These are phyloP conservation scores for Temnothorax nylanderi DNA, from an alignment of 1,140 invertebrate genomes.

Conservation along the genomic window DNA sequence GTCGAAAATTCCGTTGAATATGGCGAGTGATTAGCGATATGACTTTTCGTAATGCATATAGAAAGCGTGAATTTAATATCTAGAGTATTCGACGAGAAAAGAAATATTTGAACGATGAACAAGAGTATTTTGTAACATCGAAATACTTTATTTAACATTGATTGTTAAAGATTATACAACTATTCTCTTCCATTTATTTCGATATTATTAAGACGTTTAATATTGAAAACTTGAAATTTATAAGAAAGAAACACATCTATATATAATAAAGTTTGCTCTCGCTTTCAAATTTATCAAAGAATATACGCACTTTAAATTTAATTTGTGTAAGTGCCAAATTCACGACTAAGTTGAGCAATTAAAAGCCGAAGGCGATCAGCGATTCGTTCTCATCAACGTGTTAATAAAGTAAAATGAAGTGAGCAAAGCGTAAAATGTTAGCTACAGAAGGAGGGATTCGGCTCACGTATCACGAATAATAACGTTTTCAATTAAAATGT, in stretches of 20 bases:
- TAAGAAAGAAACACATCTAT: neutral
- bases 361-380: constrained; percentile 54
- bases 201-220: neutral
- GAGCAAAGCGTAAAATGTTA: constrained; percentile 61
- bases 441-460: neutral
- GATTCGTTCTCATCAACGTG: constrained; percentile 48
- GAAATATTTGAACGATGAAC: neutral
- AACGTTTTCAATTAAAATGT: constrained; percentile 78
- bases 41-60: neutral
- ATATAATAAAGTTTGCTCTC: neutral
- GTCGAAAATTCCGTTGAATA: constrained; percentile 6
- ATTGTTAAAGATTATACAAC: neutral
- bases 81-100: neutral
- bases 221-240: neutral
- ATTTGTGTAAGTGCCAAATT: neutral
- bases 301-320: neutral
- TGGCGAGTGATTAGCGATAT: constrained; percentile 9
- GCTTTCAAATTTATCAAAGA: neutral
- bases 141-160: neutral
- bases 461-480: constrained; percentile 60
- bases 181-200: neutral
- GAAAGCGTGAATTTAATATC: constrained; percentile 10
- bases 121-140: neutral
- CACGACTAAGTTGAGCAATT: constrained; percentile 39
- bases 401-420: constrained; percentile 68